A percentile compares a stretch with the other conserved stretches of the same genome.
Conservation (phyloP, 2,888 invertebrate genomes). For the Callosobruchus maculatus region DNA sequence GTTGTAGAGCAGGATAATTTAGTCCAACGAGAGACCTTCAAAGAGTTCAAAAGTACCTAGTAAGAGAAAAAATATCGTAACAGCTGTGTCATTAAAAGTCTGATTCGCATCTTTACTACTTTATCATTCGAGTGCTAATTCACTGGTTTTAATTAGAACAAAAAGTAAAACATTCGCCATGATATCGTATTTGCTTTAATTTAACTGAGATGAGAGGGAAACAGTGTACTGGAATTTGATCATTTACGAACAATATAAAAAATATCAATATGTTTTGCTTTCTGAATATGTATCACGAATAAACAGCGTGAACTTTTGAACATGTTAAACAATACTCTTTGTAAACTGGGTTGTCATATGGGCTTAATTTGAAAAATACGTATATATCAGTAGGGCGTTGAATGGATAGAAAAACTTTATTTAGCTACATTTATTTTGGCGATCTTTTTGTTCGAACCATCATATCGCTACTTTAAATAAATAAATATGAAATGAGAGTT, state of each 20-base stretch:
- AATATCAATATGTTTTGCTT: background rate
- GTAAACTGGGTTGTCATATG: background rate
- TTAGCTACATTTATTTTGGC: too few relatives aligned
- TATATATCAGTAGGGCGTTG: too few relatives aligned
- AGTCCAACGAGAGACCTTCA: too few relatives aligned
- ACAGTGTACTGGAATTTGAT: background rate
- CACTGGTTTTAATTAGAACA: background rate
- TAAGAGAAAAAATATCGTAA: background rate
- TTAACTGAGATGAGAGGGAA: background rate
- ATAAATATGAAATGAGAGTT: too few relatives aligned
- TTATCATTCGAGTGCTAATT: background rate
- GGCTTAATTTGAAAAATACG: background rate
- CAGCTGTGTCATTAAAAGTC: background rate
- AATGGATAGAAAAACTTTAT: too few relatives aligned
- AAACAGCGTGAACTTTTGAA: too few relatives aligned
- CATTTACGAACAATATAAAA: too few relatives aligned
- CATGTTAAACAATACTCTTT: too few relatives aligned
- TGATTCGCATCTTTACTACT: background rate
- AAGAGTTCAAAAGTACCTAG: background rate
- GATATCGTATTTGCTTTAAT: background rate
- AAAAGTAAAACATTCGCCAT: background rate
- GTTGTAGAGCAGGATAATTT: too few relatives aligned
- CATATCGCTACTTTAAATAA: too few relatives aligned
- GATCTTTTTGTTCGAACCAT: too few relatives aligned
- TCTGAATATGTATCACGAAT: background rate